These are phyloP conservation scores for Platyscapa corneri DNA, from an alignment of 1,140 invertebrate genomes.

Conservation along the genomic window DNA sequence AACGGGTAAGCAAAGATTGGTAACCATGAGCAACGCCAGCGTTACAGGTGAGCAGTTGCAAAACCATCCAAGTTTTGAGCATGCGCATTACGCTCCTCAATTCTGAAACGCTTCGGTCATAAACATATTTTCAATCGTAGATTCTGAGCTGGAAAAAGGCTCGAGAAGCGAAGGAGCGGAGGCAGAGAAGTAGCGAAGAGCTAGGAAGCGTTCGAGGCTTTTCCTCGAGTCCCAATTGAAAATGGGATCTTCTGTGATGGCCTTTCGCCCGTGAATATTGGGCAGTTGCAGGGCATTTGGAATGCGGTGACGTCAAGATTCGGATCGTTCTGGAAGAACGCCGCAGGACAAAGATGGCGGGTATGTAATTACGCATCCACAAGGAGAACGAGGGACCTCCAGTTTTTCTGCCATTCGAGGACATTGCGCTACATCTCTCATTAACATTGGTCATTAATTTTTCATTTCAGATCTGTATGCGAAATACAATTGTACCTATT, in stretches of 20 bases:
- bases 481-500: slow-evolving; percentile 91
- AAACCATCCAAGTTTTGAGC: background rate
- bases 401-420: background rate
- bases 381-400: too few relatives aligned
- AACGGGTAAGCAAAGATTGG: background rate
- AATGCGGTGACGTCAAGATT: slow-evolving; percentile 71
- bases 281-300: slow-evolving; percentile 39
- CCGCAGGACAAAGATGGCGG: slow-evolving; percentile 71
- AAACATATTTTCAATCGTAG: slow-evolving; percentile 31
- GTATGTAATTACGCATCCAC: slow-evolving; percentile 62
- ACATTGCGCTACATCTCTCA: background rate
- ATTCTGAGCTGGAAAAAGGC: slow-evolving; percentile 21
- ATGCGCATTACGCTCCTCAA: background rate
- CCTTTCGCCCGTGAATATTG: slow-evolving; percentile 24
- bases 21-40: background rate
- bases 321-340: slow-evolving; percentile 70
- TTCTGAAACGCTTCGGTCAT: background rate
- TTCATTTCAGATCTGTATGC: slow-evolving; percentile 80
- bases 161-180: slow-evolving; percentile 6
- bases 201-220: background rate
- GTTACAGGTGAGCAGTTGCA: background rate
- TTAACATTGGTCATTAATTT: slow-evolving; percentile 4
- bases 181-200: background rate
- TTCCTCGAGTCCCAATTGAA: background rate
- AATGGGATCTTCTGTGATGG: slow-evolving; percentile 11